These are phyloP conservation scores for Nyctibius grandis DNA, from an alignment of 2,797 vertebrate genomes.

Conservation along the genomic window DNA sequence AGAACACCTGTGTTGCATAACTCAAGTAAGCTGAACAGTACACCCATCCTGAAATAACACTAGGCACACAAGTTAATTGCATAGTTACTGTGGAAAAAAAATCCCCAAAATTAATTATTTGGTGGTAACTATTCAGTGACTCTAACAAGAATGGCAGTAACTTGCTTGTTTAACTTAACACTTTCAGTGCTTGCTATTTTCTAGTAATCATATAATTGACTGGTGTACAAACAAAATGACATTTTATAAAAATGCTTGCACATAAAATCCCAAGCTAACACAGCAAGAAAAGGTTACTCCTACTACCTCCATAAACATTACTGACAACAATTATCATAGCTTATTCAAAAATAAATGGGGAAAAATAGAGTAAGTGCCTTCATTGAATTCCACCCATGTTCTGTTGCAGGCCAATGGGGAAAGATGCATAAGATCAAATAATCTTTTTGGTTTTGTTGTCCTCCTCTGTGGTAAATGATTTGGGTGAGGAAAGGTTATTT, in stretches of 20 bases:
- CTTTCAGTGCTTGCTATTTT: background rate
- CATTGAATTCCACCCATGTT: background rate
- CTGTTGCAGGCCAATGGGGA: background rate
- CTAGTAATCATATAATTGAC: background rate
- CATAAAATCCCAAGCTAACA: background rate
- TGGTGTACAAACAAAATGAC: background rate
- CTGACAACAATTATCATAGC: background rate
- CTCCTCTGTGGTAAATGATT: background rate
- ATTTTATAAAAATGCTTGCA: background rate
- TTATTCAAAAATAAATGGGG: background rate
- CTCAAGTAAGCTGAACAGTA: background rate
- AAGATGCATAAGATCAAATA: background rate
- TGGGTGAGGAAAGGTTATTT: background rate
- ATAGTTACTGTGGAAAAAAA: background rate
- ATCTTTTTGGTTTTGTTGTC: background rate
- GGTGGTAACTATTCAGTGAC: background rate
- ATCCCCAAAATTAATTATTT: background rate
- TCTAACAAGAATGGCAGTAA: background rate
- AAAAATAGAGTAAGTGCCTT: background rate
- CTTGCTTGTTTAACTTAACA: background rate
- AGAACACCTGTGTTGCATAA: constrained; percentile 37
- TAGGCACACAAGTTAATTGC: constrained; percentile 30
- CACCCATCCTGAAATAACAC: constrained; percentile 14
- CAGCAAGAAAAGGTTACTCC: background rate
- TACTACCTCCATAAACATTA: background rate